These are phyloP conservation scores for Mixornis gularis DNA, from an alignment of 2,113 vertebrate genomes.

Conservation along the genomic window DNA sequence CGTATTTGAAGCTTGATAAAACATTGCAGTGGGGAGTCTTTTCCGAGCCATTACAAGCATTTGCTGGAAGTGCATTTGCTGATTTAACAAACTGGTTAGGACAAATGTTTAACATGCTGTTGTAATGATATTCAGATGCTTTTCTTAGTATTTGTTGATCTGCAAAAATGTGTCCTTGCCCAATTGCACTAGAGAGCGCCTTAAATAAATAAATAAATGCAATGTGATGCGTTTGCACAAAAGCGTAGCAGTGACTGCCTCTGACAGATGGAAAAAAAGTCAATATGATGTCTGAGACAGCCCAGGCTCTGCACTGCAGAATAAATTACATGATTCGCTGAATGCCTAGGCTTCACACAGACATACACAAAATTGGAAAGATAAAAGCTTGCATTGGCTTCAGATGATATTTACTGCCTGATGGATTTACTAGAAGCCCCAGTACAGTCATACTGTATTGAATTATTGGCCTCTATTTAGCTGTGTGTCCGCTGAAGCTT, in stretches of 20 bases:
- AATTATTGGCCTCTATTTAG: constrained; percentile 86
- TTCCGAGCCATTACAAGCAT: constrained; percentile 72
- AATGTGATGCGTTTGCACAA: constrained; percentile 71
- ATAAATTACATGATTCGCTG: constrained; percentile 84
- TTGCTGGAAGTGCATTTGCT: constrained; percentile 72
- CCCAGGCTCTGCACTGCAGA: constrained; percentile 70
- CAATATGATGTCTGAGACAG: constrained; percentile 83
- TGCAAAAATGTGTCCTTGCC: constrained; percentile 72
- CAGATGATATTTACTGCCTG: constrained; percentile 85
- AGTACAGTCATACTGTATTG: constrained; percentile 81
- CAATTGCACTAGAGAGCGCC: constrained; percentile 63
- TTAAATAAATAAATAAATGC: constrained; percentile 76
- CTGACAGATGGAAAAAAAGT: constrained; percentile 78
- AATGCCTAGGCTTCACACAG: constrained; percentile 75
- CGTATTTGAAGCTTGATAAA: constrained; percentile 76
- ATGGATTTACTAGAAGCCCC: constrained; percentile 83
- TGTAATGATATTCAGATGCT: constrained; percentile 75
- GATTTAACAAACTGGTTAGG: constrained; percentile 77
- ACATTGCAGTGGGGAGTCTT: constrained; percentile 72
- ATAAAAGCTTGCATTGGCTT: constrained; percentile 85
- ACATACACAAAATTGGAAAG: constrained; percentile 81
- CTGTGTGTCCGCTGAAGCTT: constrained; percentile 74
- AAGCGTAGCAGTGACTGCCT: constrained; percentile 69
- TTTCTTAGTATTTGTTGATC: constrained; percentile 76
- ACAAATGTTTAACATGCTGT: constrained; percentile 78